Evolutionary conservation across 2,113 vertebrate genomes (phyloP).

Genomic region (Leiothrix lutea): DNA sequence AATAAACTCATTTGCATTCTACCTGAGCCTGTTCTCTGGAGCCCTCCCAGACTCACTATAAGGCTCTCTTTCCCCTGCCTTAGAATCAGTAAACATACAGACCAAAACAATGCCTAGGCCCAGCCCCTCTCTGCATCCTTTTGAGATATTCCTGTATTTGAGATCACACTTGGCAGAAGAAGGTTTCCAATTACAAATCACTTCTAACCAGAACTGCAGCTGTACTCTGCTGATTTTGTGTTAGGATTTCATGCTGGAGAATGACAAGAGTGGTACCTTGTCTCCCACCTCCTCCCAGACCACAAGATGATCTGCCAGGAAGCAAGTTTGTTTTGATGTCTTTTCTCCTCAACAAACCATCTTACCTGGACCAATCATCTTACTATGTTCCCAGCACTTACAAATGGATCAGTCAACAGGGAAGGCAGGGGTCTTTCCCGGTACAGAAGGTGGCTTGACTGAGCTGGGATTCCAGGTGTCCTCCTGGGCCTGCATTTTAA

Average conservation of each 20-base stretch:
- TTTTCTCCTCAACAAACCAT: neutral
- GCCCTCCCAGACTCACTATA: neutral
- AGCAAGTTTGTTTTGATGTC: neutral
- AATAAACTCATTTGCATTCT: neutral
- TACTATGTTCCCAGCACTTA: neutral
- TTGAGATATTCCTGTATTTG: neutral
- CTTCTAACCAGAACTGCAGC: neutral
- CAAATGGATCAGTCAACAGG: neutral
- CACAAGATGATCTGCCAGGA: neutral
- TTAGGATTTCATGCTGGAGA: neutral
- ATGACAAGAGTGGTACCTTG: neutral
- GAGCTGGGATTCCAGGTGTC: rapidly evolving
- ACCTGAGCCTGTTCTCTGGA: neutral
- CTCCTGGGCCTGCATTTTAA: neutral
- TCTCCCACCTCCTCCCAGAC: neutral
- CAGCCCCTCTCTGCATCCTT: neutral
- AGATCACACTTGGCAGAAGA: neutral
- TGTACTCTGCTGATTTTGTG: neutral
- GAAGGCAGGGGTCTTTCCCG: neutral
- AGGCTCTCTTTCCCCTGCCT: neutral
- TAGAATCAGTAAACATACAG: neutral
- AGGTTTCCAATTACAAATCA: neutral
- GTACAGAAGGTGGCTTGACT: neutral
- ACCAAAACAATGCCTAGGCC: neutral
- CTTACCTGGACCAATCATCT: neutral